phyloP scores from a whole-genome alignment of 1,140 invertebrate species.

The Microplitis demolitor region DNA sequence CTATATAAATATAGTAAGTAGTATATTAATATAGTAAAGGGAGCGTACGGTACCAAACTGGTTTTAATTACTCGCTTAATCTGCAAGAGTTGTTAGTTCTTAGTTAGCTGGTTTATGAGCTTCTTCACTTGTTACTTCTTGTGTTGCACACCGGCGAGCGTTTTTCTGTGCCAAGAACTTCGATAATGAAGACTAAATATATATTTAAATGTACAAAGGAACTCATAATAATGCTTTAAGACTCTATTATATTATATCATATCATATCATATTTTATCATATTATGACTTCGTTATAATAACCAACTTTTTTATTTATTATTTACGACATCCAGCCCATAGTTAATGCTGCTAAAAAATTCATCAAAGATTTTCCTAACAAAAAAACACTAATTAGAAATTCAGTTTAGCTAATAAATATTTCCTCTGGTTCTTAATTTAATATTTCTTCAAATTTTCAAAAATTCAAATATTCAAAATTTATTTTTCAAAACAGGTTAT shows the following conservation, averaged over 20 bases:
- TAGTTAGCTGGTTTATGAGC: conserved; percentile 12
- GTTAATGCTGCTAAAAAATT: no score
- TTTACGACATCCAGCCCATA: background rate
- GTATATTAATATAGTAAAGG: no score
- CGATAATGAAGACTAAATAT: background rate
- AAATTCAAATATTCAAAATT: no score
- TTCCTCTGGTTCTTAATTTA: no score
- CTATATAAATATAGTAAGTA: no score
- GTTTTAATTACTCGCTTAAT: conserved; percentile 28
- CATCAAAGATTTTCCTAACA: no score
- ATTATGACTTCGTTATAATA: no score
- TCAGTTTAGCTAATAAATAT: no score
- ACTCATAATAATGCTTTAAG: background rate
- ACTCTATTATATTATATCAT: background rate
- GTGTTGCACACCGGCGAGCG: background rate
- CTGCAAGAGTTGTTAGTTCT: conserved; percentile 21
- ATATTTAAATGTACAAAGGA: background rate
- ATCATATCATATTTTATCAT: background rate
- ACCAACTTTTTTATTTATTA: background rate
- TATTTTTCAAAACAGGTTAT: no score
- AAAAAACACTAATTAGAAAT: no score
- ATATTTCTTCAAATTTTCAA: no score
- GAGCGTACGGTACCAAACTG: conserved; percentile 11
- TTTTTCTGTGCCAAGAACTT: background rate
- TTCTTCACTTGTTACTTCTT: background rate